Percentiles rank a stretch among this genome's conserved stretches.
phyloP scores from a whole-genome alignment of 2,113 vertebrate species.

The Corynorhinus townsendii region DNA sequence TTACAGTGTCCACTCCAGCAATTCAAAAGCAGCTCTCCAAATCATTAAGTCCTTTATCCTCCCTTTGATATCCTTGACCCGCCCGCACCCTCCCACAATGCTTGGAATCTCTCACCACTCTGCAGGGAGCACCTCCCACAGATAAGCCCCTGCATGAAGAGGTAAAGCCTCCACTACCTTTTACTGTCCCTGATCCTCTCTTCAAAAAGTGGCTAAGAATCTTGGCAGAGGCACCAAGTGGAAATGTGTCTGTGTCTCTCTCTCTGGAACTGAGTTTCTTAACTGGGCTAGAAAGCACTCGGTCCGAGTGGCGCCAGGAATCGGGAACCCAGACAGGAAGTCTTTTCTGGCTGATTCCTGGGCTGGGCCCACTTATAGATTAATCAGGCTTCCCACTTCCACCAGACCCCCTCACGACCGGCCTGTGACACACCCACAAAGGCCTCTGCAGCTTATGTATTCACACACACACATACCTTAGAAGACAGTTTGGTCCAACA shows the following conservation, averaged over 20 bases:
- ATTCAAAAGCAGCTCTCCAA: neutral
- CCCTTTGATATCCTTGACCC: neutral
- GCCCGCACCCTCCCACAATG: no score
- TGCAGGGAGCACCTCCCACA: neutral
- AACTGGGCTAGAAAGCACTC: neutral
- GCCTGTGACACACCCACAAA: neutral
- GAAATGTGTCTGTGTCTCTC: neutral
- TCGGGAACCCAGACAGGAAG: neutral
- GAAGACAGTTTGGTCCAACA: neutral
- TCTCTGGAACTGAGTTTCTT: neutral
- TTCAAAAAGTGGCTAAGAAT: neutral
- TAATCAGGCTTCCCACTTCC: neutral
- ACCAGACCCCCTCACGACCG: neutral
- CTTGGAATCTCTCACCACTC: neutral
- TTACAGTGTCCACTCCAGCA: neutral
- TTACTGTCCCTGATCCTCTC: neutral
- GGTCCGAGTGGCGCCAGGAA: neutral
- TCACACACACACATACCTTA: neutral
- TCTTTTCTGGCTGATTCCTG: neutral
- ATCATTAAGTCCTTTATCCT: neutral
- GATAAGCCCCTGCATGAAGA: neutral
- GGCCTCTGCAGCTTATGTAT: neutral
- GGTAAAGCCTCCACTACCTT: neutral
- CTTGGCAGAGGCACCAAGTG: neutral
- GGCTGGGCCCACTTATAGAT: neutral